Evolutionary conservation across 1,140 invertebrate genomes (phyloP).

Genomic region (Ooceraea biroi): DNA sequence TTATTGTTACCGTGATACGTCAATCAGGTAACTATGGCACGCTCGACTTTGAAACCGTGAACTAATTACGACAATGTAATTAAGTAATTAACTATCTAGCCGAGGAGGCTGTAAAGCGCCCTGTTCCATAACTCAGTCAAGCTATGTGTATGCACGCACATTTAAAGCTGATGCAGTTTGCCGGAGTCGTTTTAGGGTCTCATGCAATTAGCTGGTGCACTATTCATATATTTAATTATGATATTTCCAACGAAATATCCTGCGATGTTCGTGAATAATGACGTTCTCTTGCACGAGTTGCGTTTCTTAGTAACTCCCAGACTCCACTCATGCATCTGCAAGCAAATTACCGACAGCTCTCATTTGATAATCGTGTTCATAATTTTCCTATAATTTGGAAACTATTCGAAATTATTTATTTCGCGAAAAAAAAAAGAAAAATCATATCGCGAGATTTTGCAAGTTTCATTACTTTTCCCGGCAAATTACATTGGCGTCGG

Average conservation of each 20-base stretch:
- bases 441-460: not conserved
- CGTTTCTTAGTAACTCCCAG: not conserved
- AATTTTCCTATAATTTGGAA: not conserved
- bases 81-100: slow-evolving; percentile 81
- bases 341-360: slow-evolving; percentile 8
- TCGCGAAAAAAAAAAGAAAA: not conserved
- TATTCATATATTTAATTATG: slow-evolving; percentile 45
- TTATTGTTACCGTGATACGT: slow-evolving; percentile 72
- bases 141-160: slow-evolving; percentile 23
- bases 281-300: not conserved
- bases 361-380: not conserved
- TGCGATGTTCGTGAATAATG: not conserved
- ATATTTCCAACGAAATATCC: slow-evolving; percentile 19
- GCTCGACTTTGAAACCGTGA: slow-evolving; percentile 70
- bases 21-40: slow-evolving; percentile 70
- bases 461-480: not conserved
- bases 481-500: slow-evolving; percentile 20
- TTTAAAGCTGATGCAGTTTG: slow-evolving; percentile 64
- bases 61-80: slow-evolving; percentile 81
- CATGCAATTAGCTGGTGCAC: slow-evolving; percentile 67
- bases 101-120: slow-evolving; percentile 63
- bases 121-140: slow-evolving; percentile 63
- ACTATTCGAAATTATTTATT: not conserved
- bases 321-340: not conserved
- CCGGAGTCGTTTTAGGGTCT: slow-evolving; percentile 67